A percentile compares a stretch with the other conserved stretches of the same genome.
Conservation (phyloP, 2,797 vertebrate species). For the Clarias pachynema region DNA sequence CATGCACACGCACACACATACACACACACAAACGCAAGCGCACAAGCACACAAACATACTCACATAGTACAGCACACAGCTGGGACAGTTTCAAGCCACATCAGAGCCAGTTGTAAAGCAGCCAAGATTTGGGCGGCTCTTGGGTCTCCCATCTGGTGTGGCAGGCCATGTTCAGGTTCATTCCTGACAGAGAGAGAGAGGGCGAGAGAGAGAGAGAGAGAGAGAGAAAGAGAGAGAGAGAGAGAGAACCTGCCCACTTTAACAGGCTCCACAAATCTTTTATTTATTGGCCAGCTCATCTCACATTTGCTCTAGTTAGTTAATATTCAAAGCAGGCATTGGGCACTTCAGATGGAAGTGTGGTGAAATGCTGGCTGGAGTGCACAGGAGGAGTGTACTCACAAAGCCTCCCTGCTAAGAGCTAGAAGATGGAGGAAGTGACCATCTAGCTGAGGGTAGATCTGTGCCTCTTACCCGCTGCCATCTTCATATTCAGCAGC, state of each 20-base stretch:
- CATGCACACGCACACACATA: conserved; percentile 45
- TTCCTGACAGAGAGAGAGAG: conserved; percentile 41
- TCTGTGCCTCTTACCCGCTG: conserved; percentile 56
- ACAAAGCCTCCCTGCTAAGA: conserved; percentile 58
- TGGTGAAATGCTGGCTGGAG: conserved; percentile 48
- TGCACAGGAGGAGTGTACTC: conserved; percentile 48
- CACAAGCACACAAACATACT: conserved; percentile 53
- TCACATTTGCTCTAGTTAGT: conserved; percentile 66
- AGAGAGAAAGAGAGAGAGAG: conserved; percentile 41
- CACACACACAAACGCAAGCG: conserved; percentile 13
- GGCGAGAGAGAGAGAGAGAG: conserved; percentile 32
- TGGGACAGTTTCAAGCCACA: conserved; percentile 72
- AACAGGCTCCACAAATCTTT: conserved; percentile 66
- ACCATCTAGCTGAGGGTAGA: conserved; percentile 49
- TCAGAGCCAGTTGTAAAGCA: conserved; percentile 66
- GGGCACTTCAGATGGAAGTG: conserved; percentile 62
- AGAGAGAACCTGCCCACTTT: conserved; percentile 53
- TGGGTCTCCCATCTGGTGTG: conserved; percentile 65
- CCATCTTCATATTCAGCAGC: conserved; percentile 65
- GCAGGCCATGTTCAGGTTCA: conserved; percentile 59
- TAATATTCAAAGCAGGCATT: conserved; percentile 69
- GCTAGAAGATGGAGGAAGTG: conserved; percentile 44
- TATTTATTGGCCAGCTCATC: conserved; percentile 66
- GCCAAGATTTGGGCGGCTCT: conserved; percentile 70
- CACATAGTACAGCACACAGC: conserved; percentile 65